Evolutionary conservation across 2,113 vertebrate genomes (phyloP), one percentile per base, ranked within the genome.

Genomic region (Vulpes vulpes): DNA sequence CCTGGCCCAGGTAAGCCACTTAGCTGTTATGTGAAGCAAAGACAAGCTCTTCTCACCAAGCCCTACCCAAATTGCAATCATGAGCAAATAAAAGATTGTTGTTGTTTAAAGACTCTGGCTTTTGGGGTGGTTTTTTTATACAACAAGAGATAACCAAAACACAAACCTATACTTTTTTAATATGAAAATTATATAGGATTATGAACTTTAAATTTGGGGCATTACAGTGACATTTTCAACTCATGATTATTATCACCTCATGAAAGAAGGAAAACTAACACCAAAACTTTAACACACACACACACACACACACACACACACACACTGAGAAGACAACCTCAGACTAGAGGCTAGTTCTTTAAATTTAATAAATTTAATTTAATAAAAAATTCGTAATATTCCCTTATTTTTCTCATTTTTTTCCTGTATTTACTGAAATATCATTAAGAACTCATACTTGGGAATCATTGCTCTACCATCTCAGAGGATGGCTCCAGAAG

Each of bases 341-440:
- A 87, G 35, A 55, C 62, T 30, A 88, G 49, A 65, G 32, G 4
- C 12, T 51, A 73, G 74, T 67, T 82, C 35, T 88, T 53, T 59
- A 86, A 59, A 80, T 87, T 86, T 88, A 62, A 53, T 87, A 88
- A 64, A 64, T 81, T 83, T 69, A 35, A 89, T 12, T 76, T 82
- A 1, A 71, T 49, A 35, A 35, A 57, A 67, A 59, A 17, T 20
- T 95, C 59, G 76, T 27, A 57, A 22, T 82, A 38, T 82, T 87
- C 19, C 51, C 20, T 85, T 85, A 69, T 53, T 88, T 81, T 83
- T 83, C 38, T 94, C 51, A 67, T 76, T 82, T 81, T 78, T 81
- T 74, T 35, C 6, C 30, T 49, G 35, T 5, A 49, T 30, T 65
- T 79, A 53, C 38, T 81, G 30, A 74, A 73, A 94, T 35, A 65